Evolutionary conservation across 2,797 vertebrate species (phyloP).

Genomic region (Melanotaenia pygmaea): DNA sequence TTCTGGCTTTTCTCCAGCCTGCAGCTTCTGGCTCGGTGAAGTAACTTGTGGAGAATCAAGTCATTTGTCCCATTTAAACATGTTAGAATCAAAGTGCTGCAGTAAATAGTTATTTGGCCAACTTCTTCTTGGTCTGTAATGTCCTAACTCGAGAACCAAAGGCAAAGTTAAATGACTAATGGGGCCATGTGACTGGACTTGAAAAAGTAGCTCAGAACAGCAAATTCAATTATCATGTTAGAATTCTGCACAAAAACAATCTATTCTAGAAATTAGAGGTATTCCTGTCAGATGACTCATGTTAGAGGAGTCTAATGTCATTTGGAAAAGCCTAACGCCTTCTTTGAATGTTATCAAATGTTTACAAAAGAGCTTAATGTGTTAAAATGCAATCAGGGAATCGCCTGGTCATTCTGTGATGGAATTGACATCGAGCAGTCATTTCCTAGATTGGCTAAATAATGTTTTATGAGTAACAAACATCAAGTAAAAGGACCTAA

Average conservation of each 20-base stretch:
- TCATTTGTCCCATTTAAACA: constrained; percentile 72
- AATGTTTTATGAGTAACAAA: constrained; percentile 45
- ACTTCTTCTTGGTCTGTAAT: constrained; percentile 58
- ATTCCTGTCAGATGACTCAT: constrained; percentile 86
- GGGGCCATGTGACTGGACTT: constrained; percentile 82
- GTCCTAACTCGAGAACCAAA: constrained; percentile 67
- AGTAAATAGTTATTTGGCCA: constrained; percentile 71
- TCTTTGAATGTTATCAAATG: constrained; percentile 84
- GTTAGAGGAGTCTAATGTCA: constrained; percentile 77
- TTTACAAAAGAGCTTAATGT: constrained; percentile 85
- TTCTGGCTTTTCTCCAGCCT: constrained; percentile 24
- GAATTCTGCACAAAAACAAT: constrained; percentile 89
- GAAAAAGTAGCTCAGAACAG: constrained; percentile 80
- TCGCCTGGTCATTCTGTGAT: constrained; percentile 51
- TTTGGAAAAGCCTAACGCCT: constrained; percentile 72
- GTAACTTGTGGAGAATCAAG: constrained; percentile 59
- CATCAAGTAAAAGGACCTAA: not conserved
- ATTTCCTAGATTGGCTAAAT: constrained; percentile 25
- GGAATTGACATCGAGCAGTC: constrained; percentile 41
- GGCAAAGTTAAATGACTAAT: constrained; percentile 74
- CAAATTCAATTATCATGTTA: constrained; percentile 86
- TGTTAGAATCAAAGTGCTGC: constrained; percentile 77
- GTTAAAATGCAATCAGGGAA: constrained; percentile 78
- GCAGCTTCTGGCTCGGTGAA: constrained; percentile 39
- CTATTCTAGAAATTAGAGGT: constrained; percentile 85